These are phyloP conservation scores for Nomada fabriciana DNA, from an alignment of 2,888 invertebrate genomes.

Conservation along the genomic window DNA sequence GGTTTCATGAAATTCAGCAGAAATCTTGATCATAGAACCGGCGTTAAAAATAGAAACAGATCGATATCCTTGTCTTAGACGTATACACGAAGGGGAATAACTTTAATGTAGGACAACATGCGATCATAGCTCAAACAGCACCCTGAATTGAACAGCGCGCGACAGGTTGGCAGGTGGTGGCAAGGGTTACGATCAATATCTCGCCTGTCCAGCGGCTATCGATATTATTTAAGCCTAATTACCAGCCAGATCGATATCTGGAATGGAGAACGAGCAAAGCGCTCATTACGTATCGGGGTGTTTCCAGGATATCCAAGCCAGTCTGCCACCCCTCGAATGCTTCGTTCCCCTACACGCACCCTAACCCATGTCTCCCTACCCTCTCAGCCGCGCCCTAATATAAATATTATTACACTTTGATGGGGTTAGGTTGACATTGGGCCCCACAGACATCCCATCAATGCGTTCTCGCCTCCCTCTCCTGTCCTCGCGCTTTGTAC, in stretches of 20 bases:
- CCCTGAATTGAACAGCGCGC: constrained; percentile 32
- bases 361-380: constrained; percentile 72
- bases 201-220: constrained; percentile 12
- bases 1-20: constrained; percentile 13
- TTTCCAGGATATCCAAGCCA: constrained; percentile 56
- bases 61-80: constrained; percentile 53
- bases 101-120: constrained; percentile 55
- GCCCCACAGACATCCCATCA: constrained; percentile 68
- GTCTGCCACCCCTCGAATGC: constrained; percentile 65
- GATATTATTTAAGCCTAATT: constrained; percentile 47
- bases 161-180: constrained; percentile 30
- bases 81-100: constrained; percentile 30
- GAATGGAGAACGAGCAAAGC: constrained; percentile 38
- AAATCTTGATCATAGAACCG: constrained; percentile 13
- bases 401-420: constrained; percentile 85
- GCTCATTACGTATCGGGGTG: constrained; percentile 52
- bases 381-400: constrained; percentile 82
- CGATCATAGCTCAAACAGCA: constrained; percentile 38
- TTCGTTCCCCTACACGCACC: constrained; percentile 70
- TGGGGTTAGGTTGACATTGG: constrained; percentile 84
- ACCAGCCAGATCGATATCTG: constrained; percentile 61
- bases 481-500: constrained; percentile 49
- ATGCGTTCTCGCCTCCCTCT: constrained; percentile 60
- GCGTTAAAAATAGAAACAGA: constrained; percentile 49
- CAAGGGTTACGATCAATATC: constrained; percentile 39